phyloP scores from a whole-genome alignment of 2,113 vertebrate genomes.

The Delphinus delphis region DNA sequence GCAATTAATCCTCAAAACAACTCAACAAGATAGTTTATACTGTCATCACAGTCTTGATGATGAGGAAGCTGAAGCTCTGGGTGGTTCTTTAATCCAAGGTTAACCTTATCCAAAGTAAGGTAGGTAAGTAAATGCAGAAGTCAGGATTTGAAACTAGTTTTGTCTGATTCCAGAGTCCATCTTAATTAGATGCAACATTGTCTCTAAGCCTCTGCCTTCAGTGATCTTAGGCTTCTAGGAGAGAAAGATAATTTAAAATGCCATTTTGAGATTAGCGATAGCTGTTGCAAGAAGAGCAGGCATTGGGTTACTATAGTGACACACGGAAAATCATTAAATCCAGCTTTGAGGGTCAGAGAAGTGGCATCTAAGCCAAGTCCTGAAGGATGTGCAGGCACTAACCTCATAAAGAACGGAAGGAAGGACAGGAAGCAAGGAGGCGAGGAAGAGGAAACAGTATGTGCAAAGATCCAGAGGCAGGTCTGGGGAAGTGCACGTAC shows the following conservation, averaged over 20 bases:
- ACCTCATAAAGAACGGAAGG: background rate
- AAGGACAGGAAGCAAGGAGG: background rate
- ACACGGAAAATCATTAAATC: background rate
- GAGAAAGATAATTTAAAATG: conserved; percentile 16
- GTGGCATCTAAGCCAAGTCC: background rate
- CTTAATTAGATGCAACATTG: background rate
- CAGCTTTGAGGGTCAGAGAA: background rate
- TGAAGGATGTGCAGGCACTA: background rate
- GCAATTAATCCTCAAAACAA: background rate
- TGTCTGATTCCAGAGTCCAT: background rate
- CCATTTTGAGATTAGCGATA: background rate
- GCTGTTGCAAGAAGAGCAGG: background rate
- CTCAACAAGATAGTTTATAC: background rate
- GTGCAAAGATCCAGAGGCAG: background rate
- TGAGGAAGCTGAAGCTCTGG: background rate
- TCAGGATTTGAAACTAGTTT: background rate
- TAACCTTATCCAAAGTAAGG: background rate
- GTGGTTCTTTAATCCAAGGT: background rate
- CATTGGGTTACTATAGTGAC: background rate
- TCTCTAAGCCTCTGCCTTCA: background rate
- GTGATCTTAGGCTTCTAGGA: background rate
- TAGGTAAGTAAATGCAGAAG: background rate
- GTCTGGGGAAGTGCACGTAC: background rate
- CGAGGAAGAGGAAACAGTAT: background rate
- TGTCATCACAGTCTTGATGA: background rate